Evolutionary conservation across 92 coral and sea anemone species (phyloP).

Genomic region (Epizoanthus scotinus): DNA sequence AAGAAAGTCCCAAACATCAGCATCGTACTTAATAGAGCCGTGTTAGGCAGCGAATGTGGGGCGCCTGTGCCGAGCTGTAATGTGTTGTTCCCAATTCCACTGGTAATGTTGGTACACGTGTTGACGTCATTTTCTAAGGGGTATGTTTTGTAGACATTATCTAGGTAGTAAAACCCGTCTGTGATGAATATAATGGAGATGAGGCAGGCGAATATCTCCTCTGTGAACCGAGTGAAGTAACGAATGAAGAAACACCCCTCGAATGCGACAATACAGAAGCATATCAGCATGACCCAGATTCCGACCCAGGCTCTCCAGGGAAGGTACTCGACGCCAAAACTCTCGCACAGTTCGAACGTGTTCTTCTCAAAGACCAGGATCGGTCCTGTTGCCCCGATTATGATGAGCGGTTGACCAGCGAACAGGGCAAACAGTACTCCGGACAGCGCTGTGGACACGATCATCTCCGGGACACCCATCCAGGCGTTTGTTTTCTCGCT

Average conservation of each 20-base stretch:
- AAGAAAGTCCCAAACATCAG: conserved; percentile 92
- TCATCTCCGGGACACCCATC: conserved; percentile 99
- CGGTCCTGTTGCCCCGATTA: conserved; percentile 95
- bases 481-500: conserved; percentile 85
- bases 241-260: conserved; percentile 95
- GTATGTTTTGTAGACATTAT: conserved; percentile 52
- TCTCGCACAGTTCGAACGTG: conserved; percentile 71
- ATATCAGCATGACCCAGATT: conserved; percentile 98
- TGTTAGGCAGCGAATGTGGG: conserved; percentile 55
- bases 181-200: conserved; percentile 89
- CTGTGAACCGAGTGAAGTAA: conserved; percentile 95
- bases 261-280: conserved; percentile 84
- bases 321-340: conserved; percentile 73
- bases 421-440: conserved; percentile 87
- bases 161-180: conserved; percentile 75
- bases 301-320: conserved; percentile 99
- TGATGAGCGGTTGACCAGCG: conserved; percentile 96
- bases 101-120: conserved; percentile 16
- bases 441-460: conserved; percentile 83
- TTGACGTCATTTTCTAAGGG: conserved; percentile 42
- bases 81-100: conserved; percentile 4
- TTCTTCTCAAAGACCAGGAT: conserved; percentile 89
- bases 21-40: conserved; percentile 82
- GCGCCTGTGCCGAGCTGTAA: conserved; percentile 8
- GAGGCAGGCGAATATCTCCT: conserved; percentile 95